Base-by-base conservation (phyloP, 2,888 invertebrate genomes). In the Nowickia ferox region DNA sequence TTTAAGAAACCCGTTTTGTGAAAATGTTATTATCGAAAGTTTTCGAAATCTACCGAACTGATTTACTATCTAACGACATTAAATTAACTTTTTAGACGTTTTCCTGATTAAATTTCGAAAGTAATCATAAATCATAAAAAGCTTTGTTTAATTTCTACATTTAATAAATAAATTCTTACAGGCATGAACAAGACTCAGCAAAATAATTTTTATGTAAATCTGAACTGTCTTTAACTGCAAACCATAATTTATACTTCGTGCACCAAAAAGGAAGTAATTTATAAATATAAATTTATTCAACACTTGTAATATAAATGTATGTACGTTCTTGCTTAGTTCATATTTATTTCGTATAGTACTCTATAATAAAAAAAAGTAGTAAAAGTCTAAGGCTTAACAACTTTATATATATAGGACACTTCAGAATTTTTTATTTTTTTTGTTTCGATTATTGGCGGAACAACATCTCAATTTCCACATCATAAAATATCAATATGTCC, bases 401-500 rank as follows among this genome's bases (percentile, higher is more conserved):
- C 57, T 80, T 59, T 66, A 66, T 79, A 51, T 66, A 66, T 79
- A 51, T 63, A 84, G 77, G 48, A 77, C 77, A 69, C 78, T 74
- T 63, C 44, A 72, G 51, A 61, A 80, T 57, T n/a, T n/a, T n/a
- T n/a, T 42, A 77, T 76, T 65, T 69, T 80, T 66, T 42, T 40
- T n/a, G n/a, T 44, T 68, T 57, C 17, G 15, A 38, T 80, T 68
- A 46, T 82, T 53, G 63, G 59, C 40, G 42, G 40, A 78, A 75
- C 30, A 85, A 82, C 74, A 78, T 85, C 63, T 78, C 61, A 74
- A 81, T 85, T 85, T 82, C 81, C 77, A 53, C 78, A 78, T 75
- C 84, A 85, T 81, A 81, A 85, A 85, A 81, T 81, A 85, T 85
- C 85, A 85, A 85, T 85, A 82, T 85, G 85, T 85, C 85, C 77